These are phyloP conservation scores for Sinocyclocheilus anophthalmus DNA, from an alignment of 2,113 vertebrate species.

Conservation along the genomic window DNA sequence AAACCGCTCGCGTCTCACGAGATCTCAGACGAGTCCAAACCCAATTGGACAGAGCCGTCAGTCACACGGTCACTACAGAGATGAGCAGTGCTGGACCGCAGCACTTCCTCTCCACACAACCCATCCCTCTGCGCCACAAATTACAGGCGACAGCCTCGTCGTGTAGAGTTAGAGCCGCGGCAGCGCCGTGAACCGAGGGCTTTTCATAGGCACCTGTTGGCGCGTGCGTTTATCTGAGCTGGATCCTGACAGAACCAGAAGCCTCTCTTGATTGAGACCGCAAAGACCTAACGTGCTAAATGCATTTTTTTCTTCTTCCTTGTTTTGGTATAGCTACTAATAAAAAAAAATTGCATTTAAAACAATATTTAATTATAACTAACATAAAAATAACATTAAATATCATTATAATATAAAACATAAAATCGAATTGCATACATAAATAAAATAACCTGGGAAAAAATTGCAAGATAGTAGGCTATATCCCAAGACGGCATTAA, in stretches of 20 bases:
- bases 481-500: neutral
- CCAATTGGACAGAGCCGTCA: slow-evolving; percentile 24
- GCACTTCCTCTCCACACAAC: neutral
- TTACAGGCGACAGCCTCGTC: slow-evolving; percentile 39
- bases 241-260: neutral
- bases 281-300: neutral
- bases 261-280: no score
- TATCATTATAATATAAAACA: neutral
- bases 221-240: slow-evolving; percentile 45
- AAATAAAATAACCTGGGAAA: neutral
- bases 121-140: slow-evolving; percentile 38
- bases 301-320: neutral
- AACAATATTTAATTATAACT: neutral
- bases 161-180: slow-evolving; percentile 23
- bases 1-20: neutral
- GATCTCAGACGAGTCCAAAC: slow-evolving; percentile 31
- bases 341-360: neutral
- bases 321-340: neutral
- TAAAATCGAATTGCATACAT: no score
- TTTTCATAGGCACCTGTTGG: slow-evolving; percentile 38
- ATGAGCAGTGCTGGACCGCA: slow-evolving; percentile 41
- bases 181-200: slow-evolving; percentile 19
- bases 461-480: neutral
- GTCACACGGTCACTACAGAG: slow-evolving; percentile 35
- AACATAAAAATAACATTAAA: neutral